Base-by-base conservation (phyloP, 2,888 invertebrate genomes). In the Acanthosepion esculentum region DNA sequence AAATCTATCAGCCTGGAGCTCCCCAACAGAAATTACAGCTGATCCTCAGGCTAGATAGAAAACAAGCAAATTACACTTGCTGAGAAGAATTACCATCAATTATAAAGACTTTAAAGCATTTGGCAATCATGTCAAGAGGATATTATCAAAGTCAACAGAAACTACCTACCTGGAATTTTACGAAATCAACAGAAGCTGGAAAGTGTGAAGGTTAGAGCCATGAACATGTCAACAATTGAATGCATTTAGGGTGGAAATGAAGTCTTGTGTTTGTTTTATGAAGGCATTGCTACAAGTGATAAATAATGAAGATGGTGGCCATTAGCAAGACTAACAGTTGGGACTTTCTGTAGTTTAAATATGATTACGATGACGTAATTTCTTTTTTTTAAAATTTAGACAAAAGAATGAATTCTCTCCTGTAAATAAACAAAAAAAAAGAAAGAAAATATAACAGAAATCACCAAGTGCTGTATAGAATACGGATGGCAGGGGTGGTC, bases 181-280 rank as follows among this genome's bases (percentile, higher is more conserved):
- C 18, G 8, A 15, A 78, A 78, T 33, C 78, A 33, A 78, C 15
- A 78, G 78, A n/a, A 78, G n/a, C 78, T 33, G 78, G 18, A 78
- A n/a, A n/a, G n/a, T 33, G 78, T 78, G 78, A 78, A n/a, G n/a
- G n/a, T 78, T 78, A n/a, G n/a, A n/a, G 78, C 78, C 78, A 78
- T 78, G 78, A n/a, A 78, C 78, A n/a, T 78, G n/a, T 78, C 78
- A 78, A 78, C 78, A 78, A 78, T 12, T 33, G n/a, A 78, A 78
- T 78, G 78, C n/a, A 78, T 78, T 78, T 78, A 5, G n/a, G n/a
- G n/a, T n/a, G 7, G 12, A n/a, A 78, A 78, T 33, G n/a, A n/a
- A n/a, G n/a, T 12, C n/a, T 12, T 78, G n/a, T n/a, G 78, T 33
- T 78, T 33, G 55, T 23, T 23, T 59, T 23, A 59, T 59, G 59